phyloP scores from a whole-genome alignment of 2,888 invertebrate genomes.

The Mythimna vitellina region DNA sequence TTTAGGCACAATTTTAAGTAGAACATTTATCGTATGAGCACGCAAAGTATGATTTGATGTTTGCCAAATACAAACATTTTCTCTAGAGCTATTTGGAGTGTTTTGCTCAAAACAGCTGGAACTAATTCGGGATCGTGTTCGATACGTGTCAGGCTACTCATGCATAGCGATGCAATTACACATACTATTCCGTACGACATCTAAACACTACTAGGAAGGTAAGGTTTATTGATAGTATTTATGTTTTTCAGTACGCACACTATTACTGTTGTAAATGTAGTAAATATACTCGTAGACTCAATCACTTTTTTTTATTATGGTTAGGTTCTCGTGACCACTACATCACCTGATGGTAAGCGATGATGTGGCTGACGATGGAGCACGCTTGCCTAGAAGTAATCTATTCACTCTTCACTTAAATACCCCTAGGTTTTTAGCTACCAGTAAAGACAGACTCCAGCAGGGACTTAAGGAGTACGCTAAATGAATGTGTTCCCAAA shows the following conservation, averaged over 20 bases:
- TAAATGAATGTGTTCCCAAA: too few species aligned
- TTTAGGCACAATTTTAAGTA: neutral
- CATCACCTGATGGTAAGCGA: too few species aligned
- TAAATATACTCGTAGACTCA: neutral
- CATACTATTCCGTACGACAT: slow-evolving; percentile 27
- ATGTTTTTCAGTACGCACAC: neutral
- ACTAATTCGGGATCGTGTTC: slow-evolving; percentile 45
- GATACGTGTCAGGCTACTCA: slow-evolving; percentile 36
- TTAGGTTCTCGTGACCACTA: too few species aligned
- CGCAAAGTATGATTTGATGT: slow-evolving; percentile 9
- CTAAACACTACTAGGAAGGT: slow-evolving; percentile 4
- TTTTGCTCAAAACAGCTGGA: slow-evolving; percentile 16
- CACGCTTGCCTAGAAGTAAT: too few species aligned
- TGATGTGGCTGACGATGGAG: too few species aligned
- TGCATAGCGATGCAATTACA: slow-evolving; percentile 27
- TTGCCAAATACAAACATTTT: slow-evolving; percentile 36
- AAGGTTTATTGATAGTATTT: neutral
- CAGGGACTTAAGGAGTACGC: too few species aligned
- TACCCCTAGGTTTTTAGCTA: too few species aligned
- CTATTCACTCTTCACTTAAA: too few species aligned
- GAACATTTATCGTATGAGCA: too few species aligned
- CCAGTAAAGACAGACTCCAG: too few species aligned
- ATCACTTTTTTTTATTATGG: too few species aligned
- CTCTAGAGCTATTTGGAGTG: neutral
- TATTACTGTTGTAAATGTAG: neutral